Evolutionary conservation across 2,113 vertebrate species (phyloP).

Genomic region (Ariopsis seemanni): DNA sequence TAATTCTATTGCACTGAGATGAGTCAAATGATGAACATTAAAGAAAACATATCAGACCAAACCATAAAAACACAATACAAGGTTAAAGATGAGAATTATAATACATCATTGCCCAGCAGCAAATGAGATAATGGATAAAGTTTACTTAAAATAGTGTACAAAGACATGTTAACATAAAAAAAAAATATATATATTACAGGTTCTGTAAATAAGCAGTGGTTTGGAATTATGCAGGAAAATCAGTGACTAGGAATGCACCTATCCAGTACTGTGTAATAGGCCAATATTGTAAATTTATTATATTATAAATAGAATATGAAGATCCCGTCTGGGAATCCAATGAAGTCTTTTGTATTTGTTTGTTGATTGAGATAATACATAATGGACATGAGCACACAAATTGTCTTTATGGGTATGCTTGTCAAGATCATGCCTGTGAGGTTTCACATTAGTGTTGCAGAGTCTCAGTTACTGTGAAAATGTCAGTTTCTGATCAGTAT

Average conservation of each 20-base stretch:
- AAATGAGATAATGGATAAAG: neutral
- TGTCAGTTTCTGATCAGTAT: neutral
- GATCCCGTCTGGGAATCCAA: too few relatives aligned
- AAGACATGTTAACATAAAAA: slow-evolving; percentile 3
- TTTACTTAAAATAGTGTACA: neutral
- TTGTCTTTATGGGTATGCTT: neutral
- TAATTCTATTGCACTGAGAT: slow-evolving; percentile 22
- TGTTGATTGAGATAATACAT: neutral
- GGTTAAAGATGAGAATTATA: neutral
- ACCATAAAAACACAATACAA: neutral
- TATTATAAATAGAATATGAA: too few relatives aligned
- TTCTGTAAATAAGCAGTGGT: neutral
- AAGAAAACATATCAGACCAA: neutral
- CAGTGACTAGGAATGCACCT: neutral
- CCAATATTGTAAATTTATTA: neutral
- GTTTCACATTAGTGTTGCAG: neutral
- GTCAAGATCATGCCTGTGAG: neutral
- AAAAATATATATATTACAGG: neutral
- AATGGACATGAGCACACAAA: neutral
- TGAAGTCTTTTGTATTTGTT: too few relatives aligned
- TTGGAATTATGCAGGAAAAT: neutral
- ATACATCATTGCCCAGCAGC: slow-evolving; percentile 26
- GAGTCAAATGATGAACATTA: neutral
- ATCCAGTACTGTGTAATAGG: too few relatives aligned
- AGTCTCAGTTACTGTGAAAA: neutral